Conservation (phyloP, 2,888 invertebrate species). For the Machimus atricapillus region DNA sequence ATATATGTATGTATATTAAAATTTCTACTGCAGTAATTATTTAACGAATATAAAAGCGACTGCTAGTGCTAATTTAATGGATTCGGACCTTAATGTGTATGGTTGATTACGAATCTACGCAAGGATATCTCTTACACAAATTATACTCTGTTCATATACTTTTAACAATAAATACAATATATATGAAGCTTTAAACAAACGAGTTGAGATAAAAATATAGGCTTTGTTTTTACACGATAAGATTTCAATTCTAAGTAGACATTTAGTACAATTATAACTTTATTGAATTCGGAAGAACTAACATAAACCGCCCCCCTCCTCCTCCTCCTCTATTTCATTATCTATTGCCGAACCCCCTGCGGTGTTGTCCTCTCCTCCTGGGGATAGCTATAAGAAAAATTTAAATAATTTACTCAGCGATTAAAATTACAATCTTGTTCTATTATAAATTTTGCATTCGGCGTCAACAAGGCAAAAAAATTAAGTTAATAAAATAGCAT, state of each 20-base stretch:
- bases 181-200: conserved; percentile 44
- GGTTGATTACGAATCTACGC: not conserved
- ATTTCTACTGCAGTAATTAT: not conserved
- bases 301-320: conserved; percentile 43
- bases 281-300: conserved; percentile 38
- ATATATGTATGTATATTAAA: not conserved
- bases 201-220: conserved; percentile 25
- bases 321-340: conserved; percentile 41
- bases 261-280: not conserved
- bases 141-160: conserved; percentile 38
- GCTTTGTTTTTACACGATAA: not conserved
- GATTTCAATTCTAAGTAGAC: conserved; percentile 14
- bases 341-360: not conserved
- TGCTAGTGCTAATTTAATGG: not conserved
- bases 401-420: not conserved
- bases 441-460: too few species aligned
- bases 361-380: not conserved
- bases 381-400: conserved; percentile 6
- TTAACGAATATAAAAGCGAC: conserved; percentile 1
- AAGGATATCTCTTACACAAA: conserved; percentile 37
- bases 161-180: conserved; percentile 43
- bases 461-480: too few species aligned
- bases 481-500: too few species aligned
- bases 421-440: not conserved
- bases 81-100: not conserved